These are phyloP conservation scores for Crematogaster levior DNA, from an alignment of 2,888 invertebrate genomes.

Conservation along the genomic window DNA sequence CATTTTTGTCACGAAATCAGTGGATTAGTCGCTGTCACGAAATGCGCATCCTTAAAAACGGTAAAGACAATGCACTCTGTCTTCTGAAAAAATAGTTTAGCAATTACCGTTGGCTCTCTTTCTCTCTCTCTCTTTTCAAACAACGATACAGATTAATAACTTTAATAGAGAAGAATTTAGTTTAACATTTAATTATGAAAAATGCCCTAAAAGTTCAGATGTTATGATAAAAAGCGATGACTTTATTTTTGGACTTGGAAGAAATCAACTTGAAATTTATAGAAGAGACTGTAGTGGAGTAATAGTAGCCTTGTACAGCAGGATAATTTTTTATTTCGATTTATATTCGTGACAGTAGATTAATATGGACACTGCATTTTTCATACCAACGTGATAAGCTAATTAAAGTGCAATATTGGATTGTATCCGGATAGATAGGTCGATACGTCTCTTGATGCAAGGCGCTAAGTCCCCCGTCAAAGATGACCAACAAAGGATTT, in stretches of 20 bases:
- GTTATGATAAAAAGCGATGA: neutral
- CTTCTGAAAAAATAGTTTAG: neutral
- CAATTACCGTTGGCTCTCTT: too few relatives aligned
- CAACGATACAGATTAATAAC: neutral
- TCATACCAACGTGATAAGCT: slow-evolving; percentile 15
- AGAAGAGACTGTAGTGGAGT: neutral
- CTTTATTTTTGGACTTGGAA: neutral
- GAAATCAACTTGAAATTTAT: neutral
- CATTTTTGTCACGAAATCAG: slow-evolving; percentile 41
- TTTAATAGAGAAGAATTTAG: neutral
- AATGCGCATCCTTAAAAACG: neutral
- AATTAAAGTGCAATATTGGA: slow-evolving; percentile 40
- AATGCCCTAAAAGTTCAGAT: neutral
- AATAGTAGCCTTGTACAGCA: neutral
- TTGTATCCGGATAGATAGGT: slow-evolving; percentile 55
- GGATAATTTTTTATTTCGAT: neutral
- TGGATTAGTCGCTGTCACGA: too few relatives aligned
- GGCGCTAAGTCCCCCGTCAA: slow-evolving; percentile 80
- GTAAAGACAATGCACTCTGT: neutral
- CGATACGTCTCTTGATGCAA: slow-evolving; percentile 66
- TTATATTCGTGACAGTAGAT: neutral
- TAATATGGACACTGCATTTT: neutral
- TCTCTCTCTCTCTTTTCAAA: too few relatives aligned
- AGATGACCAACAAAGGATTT: slow-evolving; percentile 84
- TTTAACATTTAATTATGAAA: neutral